These are phyloP conservation scores for Ceratosolen solmsi DNA, from an alignment of 1,140 invertebrate species.

Conservation along the genomic window DNA sequence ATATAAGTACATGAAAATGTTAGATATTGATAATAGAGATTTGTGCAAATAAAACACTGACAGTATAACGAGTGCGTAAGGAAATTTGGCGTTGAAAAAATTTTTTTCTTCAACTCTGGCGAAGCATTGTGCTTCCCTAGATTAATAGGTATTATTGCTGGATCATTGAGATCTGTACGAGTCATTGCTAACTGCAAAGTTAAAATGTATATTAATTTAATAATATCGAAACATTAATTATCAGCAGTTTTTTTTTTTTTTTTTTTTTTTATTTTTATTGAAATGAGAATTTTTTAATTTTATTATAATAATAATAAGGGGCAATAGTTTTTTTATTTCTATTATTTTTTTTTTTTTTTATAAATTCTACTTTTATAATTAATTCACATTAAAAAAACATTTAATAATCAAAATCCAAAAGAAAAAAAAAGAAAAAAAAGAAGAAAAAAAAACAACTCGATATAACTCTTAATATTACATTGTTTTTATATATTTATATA, in stretches of 20 bases:
- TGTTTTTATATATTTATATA: no score
- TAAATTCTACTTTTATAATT: no score
- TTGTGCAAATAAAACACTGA: conserved; percentile 64
- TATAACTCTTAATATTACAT: no score
- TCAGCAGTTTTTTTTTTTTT: no score
- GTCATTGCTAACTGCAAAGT: neutral
- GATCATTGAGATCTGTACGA: conserved; percentile 44
- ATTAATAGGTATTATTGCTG: conserved; percentile 54
- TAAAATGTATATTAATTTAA: conserved; percentile 7
- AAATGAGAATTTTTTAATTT: neutral
- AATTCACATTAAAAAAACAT: no score
- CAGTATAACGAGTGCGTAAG: conserved; percentile 58
- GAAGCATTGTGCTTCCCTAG: conserved; percentile 56
- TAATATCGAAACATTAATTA: no score
- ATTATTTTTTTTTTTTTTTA: no score
- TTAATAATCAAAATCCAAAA: no score
- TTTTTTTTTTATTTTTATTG: neutral
- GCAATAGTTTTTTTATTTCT: no score
- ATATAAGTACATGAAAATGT: conserved; percentile 62
- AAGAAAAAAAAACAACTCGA: no score
- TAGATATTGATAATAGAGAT: conserved; percentile 62
- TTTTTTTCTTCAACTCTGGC: conserved; percentile 59
- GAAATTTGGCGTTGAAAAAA: conserved; percentile 62
- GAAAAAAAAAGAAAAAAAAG: no score
- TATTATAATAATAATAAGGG: neutral